Base-by-base conservation (phyloP, 2,797 vertebrate species). In the Pseudotriccus pelzelni region DNA sequence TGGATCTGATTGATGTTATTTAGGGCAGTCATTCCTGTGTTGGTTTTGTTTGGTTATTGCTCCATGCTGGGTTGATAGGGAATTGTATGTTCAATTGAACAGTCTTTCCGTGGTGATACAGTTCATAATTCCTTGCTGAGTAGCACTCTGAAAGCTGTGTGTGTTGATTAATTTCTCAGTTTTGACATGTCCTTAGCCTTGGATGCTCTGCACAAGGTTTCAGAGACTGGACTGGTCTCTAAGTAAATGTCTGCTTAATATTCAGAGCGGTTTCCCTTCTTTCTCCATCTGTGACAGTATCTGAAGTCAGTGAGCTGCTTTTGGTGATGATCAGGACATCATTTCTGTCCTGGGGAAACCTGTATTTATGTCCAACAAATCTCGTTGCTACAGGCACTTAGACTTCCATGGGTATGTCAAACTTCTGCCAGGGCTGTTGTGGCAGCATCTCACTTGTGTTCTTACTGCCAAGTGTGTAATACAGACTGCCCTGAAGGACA, bases 131-230 rank as follows among this genome's bases (percentile, higher is more conserved):
- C 67, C 55, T 70, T 63, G 39, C 56, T 60, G 63, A 74, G 47
- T 44, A 74, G 76, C 63, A n/a, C 66, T 69, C 25, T 73, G 52
- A 89, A 93, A 90, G 78, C 75, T 89, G 4, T 62, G 47, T 55
- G 19, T 87, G 84, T 70, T 94, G 92, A 95, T 94, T 90, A 87
- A 89, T 58, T 69, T 84, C 67, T 82, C 47, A 3, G 2, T 89
- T 90, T 79, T 93, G 89, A 87, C 18, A 12, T 41, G 49, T 84
- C 86, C 67, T 96, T 92, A 93, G 77, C 70, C 55, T 75, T 82
- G 86, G 67, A 86, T 90, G 55, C 36, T 34, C 70, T 63, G 58
- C 87, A 6, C 20, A 66, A 87, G 47, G 13, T 60, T 81, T 49
- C 3, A 2, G 53, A 62, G 28, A 15, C 36, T 64, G 58, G 37